phyloP scores from a whole-genome alignment of 2,888 invertebrate genomes.

The Caenorhabditis sulstoni region DNA sequence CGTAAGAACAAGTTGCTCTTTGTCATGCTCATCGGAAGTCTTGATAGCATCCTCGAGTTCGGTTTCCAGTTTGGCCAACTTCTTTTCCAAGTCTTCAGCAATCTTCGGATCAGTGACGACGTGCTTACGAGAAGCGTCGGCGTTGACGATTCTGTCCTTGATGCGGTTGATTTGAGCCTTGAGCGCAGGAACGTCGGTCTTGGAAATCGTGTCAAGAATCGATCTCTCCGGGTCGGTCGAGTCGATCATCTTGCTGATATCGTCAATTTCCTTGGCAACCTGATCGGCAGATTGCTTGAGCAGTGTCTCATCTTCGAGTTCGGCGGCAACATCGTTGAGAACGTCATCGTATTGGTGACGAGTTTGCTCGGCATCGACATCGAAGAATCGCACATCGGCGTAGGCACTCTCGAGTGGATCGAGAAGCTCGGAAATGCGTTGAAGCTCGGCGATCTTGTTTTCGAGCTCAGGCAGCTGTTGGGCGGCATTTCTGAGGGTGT shows the following conservation, averaged over 20 bases:
- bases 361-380: constrained; percentile 72
- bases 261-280: too few species aligned
- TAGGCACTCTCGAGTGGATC: neutral
- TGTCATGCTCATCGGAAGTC: too few species aligned
- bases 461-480: constrained; percentile 50
- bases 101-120: neutral
- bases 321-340: constrained; percentile 56
- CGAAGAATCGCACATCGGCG: constrained; percentile 48
- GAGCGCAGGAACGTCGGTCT: too few species aligned
- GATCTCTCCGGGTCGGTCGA: too few species aligned
- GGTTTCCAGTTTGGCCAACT: constrained; percentile 10
- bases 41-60: constrained; percentile 1
- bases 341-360: constrained; percentile 68
- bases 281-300: constrained; percentile 39
- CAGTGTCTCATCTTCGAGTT: constrained; percentile 63
- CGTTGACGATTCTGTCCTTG: too few species aligned
- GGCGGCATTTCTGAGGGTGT: constrained; percentile 23
- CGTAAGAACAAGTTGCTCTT: too few species aligned
- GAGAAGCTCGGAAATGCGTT: constrained; percentile 69
- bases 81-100: constrained; percentile 16
- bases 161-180: too few species aligned
- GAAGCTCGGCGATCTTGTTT: constrained; percentile 60
- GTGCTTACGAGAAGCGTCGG: too few species aligned
- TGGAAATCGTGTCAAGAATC: too few species aligned
- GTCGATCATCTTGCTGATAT: too few species aligned